Evolutionary conservation across 1,140 invertebrate genomes (phyloP).

Genomic region (Luehdorfia chinensis): DNA sequence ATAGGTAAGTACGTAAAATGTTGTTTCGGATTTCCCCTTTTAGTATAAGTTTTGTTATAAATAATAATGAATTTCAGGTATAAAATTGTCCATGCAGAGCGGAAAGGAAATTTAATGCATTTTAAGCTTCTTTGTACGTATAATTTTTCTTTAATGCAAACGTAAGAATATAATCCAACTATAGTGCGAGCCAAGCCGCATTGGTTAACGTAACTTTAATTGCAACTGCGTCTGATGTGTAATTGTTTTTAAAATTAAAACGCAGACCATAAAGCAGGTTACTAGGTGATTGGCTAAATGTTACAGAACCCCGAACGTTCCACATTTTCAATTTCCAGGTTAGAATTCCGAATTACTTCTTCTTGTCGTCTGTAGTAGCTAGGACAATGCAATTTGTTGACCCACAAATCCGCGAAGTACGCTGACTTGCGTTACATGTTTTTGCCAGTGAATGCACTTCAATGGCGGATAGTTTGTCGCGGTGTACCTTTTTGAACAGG

Average conservation of each 20-base stretch:
- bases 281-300: constrained; percentile 15
- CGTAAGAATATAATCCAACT: constrained; percentile 7
- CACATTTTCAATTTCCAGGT: constrained; percentile 8
- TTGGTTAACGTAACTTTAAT: constrained; percentile 9
- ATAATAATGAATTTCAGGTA: too few relatives aligned
- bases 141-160: not conserved
- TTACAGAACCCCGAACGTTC: constrained; percentile 5
- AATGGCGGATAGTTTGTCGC: constrained; percentile 22
- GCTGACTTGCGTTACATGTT: constrained; percentile 18
- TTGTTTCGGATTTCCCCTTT: too few relatives aligned
- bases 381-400: constrained; percentile 11
- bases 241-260: constrained; percentile 9
- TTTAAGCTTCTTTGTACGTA: too few relatives aligned
- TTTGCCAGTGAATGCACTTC: constrained; percentile 29
- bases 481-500: constrained; percentile 22
- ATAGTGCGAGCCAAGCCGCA: constrained; percentile 3
- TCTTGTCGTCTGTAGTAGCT: not conserved
- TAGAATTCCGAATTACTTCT: constrained; percentile 7
- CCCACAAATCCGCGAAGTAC: not conserved
- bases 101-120: too few relatives aligned
- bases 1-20: too few relatives aligned
- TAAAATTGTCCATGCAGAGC: too few relatives aligned
- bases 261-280: constrained; percentile 11
- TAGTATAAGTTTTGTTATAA: too few relatives aligned
- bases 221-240: constrained; percentile 2